These are phyloP conservation scores for Chlamydotis undulata DNA, from an alignment of 2,113 vertebrate genomes.

Conservation along the genomic window DNA sequence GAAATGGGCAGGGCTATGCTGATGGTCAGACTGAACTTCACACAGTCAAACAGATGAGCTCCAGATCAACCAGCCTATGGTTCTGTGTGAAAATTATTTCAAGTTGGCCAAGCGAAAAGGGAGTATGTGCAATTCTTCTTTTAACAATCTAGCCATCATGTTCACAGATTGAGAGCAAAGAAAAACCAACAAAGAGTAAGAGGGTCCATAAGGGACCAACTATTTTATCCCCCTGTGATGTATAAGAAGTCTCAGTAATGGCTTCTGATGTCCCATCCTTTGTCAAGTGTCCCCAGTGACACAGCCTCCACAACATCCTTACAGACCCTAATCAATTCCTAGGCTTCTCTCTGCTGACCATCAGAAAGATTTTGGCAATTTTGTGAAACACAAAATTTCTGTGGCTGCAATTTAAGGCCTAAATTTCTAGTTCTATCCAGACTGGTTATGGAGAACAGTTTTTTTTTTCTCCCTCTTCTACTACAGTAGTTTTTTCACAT, in stretches of 20 bases:
- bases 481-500: neutral
- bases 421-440: neutral
- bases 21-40: neutral
- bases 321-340: rapidly evolving
- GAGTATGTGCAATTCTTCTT: neutral
- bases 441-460: neutral
- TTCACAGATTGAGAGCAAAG: neutral
- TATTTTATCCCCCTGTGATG: neutral
- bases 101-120: neutral
- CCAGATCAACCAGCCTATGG: neutral
- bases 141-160: neutral
- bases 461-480: neutral
- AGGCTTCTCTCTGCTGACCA: neutral
- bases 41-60: neutral
- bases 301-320: neutral
- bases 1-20: neutral
- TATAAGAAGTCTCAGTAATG: neutral
- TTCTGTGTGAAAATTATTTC: neutral
- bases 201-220: neutral
- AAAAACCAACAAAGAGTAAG: neutral
- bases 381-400: neutral
- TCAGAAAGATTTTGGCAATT: neutral
- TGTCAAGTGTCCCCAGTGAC: neutral
- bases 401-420: neutral
- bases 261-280: neutral